Percentiles rank a stretch among this genome's conserved stretches.
phyloP scores from a whole-genome alignment of 2,888 invertebrate species.

The Amblyjoppa proteus region DNA sequence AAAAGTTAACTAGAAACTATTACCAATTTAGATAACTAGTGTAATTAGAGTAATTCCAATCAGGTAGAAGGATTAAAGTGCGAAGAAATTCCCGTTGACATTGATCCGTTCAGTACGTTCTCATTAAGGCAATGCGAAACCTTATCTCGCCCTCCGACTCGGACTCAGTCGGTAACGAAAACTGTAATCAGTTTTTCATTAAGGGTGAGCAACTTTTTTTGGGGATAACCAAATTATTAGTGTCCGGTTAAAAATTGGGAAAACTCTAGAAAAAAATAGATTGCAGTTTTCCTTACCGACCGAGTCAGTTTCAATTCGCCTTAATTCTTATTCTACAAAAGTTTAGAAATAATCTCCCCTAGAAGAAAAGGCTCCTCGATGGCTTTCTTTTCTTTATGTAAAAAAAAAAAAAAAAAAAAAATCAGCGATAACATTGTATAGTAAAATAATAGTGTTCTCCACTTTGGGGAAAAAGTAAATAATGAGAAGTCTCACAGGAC shows the following conservation, averaged over 20 bases:
- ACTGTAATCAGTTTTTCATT: no score
- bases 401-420: not conserved
- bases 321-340: not conserved
- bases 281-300: no score
- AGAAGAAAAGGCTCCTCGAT: not conserved
- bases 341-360: not conserved
- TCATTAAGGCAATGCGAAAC: not conserved
- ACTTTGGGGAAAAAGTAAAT: constrained; percentile 16
- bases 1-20: not conserved
- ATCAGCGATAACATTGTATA: constrained; percentile 35
- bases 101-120: constrained; percentile 1
- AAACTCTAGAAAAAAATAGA: no score
- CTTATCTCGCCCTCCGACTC: no score
- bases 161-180: no score
- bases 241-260: no score
- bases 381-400: constrained; percentile 19
- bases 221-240: no score
- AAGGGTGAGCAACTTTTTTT: no score
- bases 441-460: constrained; percentile 46
- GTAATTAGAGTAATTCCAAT: not conserved
- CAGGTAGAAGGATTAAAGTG: constrained; percentile 13
- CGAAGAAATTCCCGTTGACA: not conserved
- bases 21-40: constrained; percentile 13
- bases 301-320: no score
- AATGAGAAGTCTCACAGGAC: constrained; percentile 19